Evolutionary conservation across 2,113 vertebrate genomes (phyloP), one percentile per base, ranked within the genome.

Genomic region (Actenoides lindsayi): DNA sequence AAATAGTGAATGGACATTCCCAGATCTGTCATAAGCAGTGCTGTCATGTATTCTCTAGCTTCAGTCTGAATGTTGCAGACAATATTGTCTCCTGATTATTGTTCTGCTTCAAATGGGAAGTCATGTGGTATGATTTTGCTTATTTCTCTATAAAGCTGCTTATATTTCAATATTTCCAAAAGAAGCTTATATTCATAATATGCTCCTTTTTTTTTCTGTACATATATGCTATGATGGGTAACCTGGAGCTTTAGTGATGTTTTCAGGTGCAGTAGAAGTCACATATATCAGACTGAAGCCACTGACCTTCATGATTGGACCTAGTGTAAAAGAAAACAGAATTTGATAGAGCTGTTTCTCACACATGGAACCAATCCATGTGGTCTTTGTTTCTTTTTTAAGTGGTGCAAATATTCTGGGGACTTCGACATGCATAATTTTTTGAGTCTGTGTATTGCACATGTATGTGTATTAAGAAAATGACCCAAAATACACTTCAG

Each of bases 241-340:
- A 64, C 53, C 56, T 81, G 82, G 71, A 83, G n/a, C 44, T 95
- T 54, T 16, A 80, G 13, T 68, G 82, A 74, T 81, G 57, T 86
- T 64, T 87, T 85, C 44, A 64, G 56, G 69, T 78, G 67, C 50
- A 82, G 35, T 17, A 82, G 27, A 24, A 84, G 42, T 7, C 6
- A 31, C 6, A 2, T 17, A 1, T 18, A 42, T 46, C 44, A 64
- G n/a, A 70, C 48, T 44, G 85, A 95, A 86, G 81, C 56, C 65
- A 91, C 41, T 85, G 92, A 97, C 46, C 91, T 94, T 85, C 7
- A 8, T 79, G 50, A 75, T 94, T 73, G 78, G 27, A 88, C 53
- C 16, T 70, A 89, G 23, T 39, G 11, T 56, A 86, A 80, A 67
- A 64, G 82, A 42, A 79, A 96, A 62, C n/a, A 48, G 91, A 75